These are phyloP conservation scores for Phocoena sinus DNA, from an alignment of 2,113 vertebrate species.

Conservation along the genomic window DNA sequence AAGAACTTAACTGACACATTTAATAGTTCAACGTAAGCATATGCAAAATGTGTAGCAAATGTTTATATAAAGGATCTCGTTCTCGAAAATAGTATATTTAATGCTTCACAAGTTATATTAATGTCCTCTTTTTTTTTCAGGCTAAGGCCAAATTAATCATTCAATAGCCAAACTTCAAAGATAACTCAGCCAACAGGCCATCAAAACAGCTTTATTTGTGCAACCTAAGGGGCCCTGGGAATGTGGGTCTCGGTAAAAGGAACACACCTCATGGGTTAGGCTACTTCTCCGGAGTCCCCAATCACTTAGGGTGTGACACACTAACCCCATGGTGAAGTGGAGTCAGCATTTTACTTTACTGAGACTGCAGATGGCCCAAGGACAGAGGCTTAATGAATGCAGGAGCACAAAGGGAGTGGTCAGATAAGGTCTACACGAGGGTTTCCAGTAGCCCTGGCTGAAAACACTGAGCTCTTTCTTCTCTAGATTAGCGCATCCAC, in stretches of 20 bases:
- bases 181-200: not conserved
- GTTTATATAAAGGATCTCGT: not conserved
- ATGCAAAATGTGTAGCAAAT: not conserved
- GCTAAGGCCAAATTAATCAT: not conserved
- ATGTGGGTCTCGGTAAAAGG: not conserved
- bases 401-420: not conserved
- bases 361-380: constrained; percentile 41
- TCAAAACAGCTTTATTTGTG: not conserved
- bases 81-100: not conserved
- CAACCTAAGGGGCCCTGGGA: not conserved
- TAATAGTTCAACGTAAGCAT: not conserved
- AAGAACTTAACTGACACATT: not conserved
- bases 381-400: constrained; percentile 7
- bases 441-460: constrained; percentile 11
- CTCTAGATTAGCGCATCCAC: not conserved
- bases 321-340: constrained; percentile 24
- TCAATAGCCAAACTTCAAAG: not conserved
- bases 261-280: not conserved
- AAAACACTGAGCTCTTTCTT: constrained; percentile 8
- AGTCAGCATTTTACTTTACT: constrained; percentile 17
- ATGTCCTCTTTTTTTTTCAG: not conserved
- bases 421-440: not conserved
- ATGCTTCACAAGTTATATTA: not conserved
- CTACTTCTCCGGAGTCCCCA: constrained; percentile 1
- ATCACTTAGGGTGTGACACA: constrained; percentile 36